A percentile compares a stretch with the other conserved stretches of the same genome.
These are phyloP conservation scores for Lumbricus terrestris DNA, from an alignment of 2,888 invertebrate genomes.

Conservation along the genomic window DNA sequence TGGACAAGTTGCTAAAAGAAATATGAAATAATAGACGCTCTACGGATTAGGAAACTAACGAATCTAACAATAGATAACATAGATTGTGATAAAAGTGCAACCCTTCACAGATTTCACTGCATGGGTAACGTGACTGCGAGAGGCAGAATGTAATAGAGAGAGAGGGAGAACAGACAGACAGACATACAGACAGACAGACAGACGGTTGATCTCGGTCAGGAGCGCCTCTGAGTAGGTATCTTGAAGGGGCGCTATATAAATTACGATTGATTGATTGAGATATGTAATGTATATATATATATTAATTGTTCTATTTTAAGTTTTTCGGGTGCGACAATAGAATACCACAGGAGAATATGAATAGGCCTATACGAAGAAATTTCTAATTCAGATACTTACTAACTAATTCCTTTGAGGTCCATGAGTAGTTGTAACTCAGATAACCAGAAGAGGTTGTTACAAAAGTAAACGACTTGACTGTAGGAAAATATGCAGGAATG, in stretches of 20 bases:
- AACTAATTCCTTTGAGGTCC: not conserved
- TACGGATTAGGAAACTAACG: not conserved
- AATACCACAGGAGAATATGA: not conserved
- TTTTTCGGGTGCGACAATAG: not conserved
- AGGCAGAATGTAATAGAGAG: too few relatives aligned
- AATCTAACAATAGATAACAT: not conserved
- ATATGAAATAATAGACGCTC: not conserved
- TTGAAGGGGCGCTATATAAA: too few relatives aligned
- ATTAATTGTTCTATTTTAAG: too few relatives aligned
- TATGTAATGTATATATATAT: too few relatives aligned
- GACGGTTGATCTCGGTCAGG: too few relatives aligned
- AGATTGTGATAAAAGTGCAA: not conserved
- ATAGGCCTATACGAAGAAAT: not conserved
- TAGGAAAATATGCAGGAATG: not conserved
- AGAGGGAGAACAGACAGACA: too few relatives aligned
- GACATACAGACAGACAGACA: too few relatives aligned
- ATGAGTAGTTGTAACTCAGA: not conserved
- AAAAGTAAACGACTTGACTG: not conserved
- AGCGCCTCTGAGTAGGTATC: too few relatives aligned
- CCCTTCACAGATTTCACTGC: too few relatives aligned
- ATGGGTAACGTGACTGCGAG: not conserved
- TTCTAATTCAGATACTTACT: not conserved
- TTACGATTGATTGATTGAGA: too few relatives aligned
- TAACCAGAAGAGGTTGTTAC: not conserved
- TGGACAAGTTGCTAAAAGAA: not conserved